Evolutionary conservation across 2,113 vertebrate genomes (phyloP).

Genomic region (Rhea americana): DNA sequence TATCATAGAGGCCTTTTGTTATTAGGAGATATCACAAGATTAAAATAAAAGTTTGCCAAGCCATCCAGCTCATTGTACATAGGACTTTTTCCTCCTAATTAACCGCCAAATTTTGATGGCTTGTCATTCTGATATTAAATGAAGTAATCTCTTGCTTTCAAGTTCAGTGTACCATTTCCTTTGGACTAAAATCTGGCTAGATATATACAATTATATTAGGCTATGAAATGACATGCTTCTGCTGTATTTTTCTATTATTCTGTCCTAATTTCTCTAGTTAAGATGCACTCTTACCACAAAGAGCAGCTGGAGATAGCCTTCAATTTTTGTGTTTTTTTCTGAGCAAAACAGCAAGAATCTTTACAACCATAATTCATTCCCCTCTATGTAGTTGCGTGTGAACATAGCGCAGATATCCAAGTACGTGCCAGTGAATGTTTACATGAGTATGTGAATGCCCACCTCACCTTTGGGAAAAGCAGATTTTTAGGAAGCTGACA

Average conservation of each 20-base stretch:
- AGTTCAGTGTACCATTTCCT: background rate
- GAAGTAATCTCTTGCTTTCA: constrained; percentile 61
- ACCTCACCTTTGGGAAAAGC: background rate
- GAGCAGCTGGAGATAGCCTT: background rate
- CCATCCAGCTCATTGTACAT: constrained; percentile 53
- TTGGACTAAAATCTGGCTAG: constrained; percentile 37
- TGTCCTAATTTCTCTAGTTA: constrained; percentile 39
- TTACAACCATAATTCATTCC: background rate
- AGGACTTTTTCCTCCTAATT: constrained; percentile 58
- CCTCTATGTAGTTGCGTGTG: accelerated
- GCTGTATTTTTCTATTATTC: constrained; percentile 15
- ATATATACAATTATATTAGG: constrained; percentile 38
- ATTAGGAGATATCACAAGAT: constrained; percentile 68
- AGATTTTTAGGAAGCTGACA: background rate
- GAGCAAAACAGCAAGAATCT: background rate
- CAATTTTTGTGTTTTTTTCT: background rate
- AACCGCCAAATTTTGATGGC: constrained; percentile 69
- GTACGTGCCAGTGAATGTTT: background rate
- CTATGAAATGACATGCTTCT: background rate
- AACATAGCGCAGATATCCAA: accelerated
- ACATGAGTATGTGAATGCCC: accelerated
- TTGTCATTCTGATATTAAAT: constrained; percentile 67
- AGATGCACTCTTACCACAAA: background rate
- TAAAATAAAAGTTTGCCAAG: constrained; percentile 76
- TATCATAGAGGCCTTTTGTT: constrained; percentile 71